phyloP scores from a whole-genome alignment of 2,888 invertebrate genomes.

The Oithona nana region DNA sequence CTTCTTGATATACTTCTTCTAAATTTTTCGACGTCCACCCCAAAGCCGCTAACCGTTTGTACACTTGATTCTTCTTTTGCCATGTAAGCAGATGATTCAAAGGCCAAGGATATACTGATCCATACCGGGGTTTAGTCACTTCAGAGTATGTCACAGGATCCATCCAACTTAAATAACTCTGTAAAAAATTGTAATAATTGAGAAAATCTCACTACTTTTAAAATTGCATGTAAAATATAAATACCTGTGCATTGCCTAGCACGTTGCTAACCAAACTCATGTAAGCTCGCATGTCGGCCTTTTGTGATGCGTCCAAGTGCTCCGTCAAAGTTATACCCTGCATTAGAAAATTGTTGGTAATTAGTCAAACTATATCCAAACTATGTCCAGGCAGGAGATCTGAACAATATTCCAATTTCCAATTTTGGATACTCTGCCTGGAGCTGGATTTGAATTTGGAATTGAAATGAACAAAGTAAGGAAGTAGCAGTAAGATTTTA shows the following conservation, averaged over 20 bases:
- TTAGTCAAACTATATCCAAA: too few species aligned
- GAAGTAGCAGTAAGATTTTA: too few species aligned
- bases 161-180: slow-evolving; percentile 71
- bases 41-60: neutral
- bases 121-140: slow-evolving; percentile 64
- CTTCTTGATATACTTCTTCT: slow-evolving; percentile 37
- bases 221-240: slow-evolving; percentile 1
- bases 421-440: too few species aligned
- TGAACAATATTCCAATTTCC: too few species aligned
- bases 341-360: slow-evolving; percentile 14
- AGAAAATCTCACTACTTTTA: neutral
- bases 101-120: slow-evolving; percentile 84
- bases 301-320: slow-evolving; percentile 48
- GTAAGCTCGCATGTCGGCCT: slow-evolving; percentile 80
- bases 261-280: slow-evolving; percentile 75
- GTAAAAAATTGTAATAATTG: neutral
- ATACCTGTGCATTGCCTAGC: slow-evolving; percentile 70
- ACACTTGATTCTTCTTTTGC: slow-evolving; percentile 46
- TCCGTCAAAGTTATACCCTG: slow-evolving; percentile 51
- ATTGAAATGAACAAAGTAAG: too few species aligned
- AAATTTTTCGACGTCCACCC: slow-evolving; percentile 15
- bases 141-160: slow-evolving; percentile 56
- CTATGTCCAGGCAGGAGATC: too few species aligned
- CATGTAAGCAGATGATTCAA: slow-evolving; percentile 60
- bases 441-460: too few species aligned